A percentile compares a stretch with the other conserved stretches of the same genome.
These are phyloP conservation scores for Luehdorfia chinensis DNA, from an alignment of 1,140 invertebrate species.

Conservation along the genomic window DNA sequence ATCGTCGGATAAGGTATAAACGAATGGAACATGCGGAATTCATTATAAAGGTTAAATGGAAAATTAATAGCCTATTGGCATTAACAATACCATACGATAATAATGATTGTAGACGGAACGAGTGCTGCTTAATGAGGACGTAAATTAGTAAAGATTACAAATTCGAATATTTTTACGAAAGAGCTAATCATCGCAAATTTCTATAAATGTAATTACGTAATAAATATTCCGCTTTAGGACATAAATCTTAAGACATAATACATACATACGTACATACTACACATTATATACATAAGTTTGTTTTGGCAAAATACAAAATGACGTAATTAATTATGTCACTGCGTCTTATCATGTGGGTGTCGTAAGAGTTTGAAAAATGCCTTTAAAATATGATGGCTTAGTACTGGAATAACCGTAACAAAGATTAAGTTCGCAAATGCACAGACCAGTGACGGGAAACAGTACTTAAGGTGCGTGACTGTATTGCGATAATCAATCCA, in stretches of 20 bases:
- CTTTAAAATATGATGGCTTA: too few species aligned
- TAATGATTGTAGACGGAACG: slow-evolving; percentile 47
- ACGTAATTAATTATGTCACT: neutral
- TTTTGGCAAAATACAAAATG: neutral
- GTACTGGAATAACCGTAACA: too few species aligned
- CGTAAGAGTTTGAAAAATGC: too few species aligned
- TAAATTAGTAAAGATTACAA: slow-evolving; percentile 44
- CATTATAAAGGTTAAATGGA: slow-evolving; percentile 35
- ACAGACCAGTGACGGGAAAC: too few species aligned
- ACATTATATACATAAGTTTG: neutral
- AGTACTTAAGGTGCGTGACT: too few species aligned
- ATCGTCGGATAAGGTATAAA: neutral
- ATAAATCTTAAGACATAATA: neutral
- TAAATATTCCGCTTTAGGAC: slow-evolving; percentile 2
- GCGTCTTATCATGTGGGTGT: too few species aligned
- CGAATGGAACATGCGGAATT: slow-evolving; percentile 1
- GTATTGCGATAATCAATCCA: too few species aligned
- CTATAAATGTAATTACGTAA: too few species aligned
- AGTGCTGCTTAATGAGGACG: slow-evolving; percentile 40
- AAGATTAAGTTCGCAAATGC: too few species aligned
- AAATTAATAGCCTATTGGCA: slow-evolving; percentile 50
- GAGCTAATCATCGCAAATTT: too few species aligned
- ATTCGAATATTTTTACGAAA: slow-evolving; percentile 23
- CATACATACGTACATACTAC: neutral
- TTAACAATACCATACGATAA: slow-evolving; percentile 55